Evolutionary conservation across 2,113 vertebrate species (phyloP).

Genomic region (Heterocephalus glaber): DNA sequence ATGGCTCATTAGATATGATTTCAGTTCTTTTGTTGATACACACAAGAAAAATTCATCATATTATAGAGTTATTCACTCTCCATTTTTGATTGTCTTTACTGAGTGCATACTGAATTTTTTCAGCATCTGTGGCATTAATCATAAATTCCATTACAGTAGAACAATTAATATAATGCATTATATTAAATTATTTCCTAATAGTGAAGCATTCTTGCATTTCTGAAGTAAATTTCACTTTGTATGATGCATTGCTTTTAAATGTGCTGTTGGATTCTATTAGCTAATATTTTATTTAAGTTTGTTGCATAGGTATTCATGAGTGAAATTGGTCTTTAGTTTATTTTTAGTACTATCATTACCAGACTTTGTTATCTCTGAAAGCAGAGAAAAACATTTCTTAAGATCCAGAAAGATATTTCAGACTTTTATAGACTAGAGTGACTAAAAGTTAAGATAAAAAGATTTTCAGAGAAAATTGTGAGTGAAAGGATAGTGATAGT

Average conservation of each 20-base stretch:
- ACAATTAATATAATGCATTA: constrained; percentile 22
- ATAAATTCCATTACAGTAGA: constrained; percentile 9
- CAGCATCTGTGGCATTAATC: neutral
- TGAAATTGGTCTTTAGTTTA: constrained; percentile 36
- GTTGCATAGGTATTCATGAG: neutral
- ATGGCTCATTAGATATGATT: neutral
- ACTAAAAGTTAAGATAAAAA: neutral
- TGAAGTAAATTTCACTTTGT: neutral
- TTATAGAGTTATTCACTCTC: neutral
- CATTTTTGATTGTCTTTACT: constrained; percentile 25
- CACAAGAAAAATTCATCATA: neutral
- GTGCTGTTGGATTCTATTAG: neutral
- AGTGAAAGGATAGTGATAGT: neutral
- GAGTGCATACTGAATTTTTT: constrained; percentile 29
- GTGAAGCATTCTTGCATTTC: neutral
- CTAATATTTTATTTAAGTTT: constrained; percentile 42
- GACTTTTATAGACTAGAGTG: neutral
- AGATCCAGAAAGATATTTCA: constrained; percentile 20
- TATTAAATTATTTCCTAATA: neutral
- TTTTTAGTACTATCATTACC: neutral
- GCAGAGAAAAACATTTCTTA: neutral
- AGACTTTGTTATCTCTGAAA: neutral
- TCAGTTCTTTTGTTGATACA: neutral
- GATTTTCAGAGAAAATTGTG: neutral
- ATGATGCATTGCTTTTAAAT: constrained; percentile 22